A percentile compares a stretch with the other conserved stretches of the same genome.
Evolutionary conservation across 2,797 vertebrate genomes (phyloP).

Genomic region (Gymnopithys bicolor): DNA sequence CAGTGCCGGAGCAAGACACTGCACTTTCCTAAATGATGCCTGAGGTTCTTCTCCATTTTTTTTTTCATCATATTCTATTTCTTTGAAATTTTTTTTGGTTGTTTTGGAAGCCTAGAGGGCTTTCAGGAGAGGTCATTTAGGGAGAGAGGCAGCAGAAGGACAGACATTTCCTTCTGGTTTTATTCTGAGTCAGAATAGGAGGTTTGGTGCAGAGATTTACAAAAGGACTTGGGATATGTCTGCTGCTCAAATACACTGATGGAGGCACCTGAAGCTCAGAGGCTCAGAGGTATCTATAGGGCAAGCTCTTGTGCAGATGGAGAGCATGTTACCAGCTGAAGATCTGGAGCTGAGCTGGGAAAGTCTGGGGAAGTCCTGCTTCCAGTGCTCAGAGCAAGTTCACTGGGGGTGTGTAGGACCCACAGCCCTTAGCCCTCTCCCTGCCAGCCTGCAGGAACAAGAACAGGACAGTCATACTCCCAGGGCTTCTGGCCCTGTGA

Average conservation of each 20-base stretch:
- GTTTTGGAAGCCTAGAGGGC: conserved; percentile 5
- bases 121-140: conserved; percentile 23
- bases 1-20: background rate
- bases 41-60: background rate
- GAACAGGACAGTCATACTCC: background rate
- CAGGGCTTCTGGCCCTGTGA: background rate
- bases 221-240: background rate
- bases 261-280: background rate
- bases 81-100: background rate
- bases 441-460: fast-evolving
- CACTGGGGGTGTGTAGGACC: fast-evolving
- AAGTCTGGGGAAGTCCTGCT: background rate
- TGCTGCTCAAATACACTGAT: background rate
- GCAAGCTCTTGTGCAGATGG: background rate
- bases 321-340: background rate
- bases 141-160: background rate
- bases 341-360: background rate
- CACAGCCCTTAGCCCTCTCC: fast-evolving
- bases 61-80: conserved; percentile 15
- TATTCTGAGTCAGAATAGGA: background rate
- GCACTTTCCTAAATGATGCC: conserved; percentile 12
- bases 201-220: background rate
- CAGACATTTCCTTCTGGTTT: background rate
- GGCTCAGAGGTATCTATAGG: background rate
- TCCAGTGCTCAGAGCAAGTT: background rate